Evolutionary conservation across 2,888 invertebrate species (phyloP), one percentile per base, ranked within the genome.

Genomic region (Pandemis heparana): DNA sequence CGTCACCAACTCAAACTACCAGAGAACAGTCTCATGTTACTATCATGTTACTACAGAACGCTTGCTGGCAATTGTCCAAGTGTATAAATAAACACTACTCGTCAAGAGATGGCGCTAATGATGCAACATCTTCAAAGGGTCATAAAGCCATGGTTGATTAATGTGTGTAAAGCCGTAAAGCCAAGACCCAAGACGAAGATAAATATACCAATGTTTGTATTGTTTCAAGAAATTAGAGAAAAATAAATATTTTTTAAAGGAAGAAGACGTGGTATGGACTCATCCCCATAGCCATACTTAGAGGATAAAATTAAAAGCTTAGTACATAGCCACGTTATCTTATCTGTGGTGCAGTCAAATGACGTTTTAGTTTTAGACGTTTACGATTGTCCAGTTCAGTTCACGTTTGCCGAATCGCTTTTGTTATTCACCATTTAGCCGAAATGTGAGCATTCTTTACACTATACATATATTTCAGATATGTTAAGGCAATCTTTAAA

Each of bases 401-500:
- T 72, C 66, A 71, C 66, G 56, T 62, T 67, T 46, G 61, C 67
- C 39, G 32, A 64, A 46, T 56, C 48, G 18, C 41, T 48, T 43
- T 63, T 56, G 68, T 69, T 64, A 18, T 59, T 41, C 41, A 60
- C 43, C 16, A 23, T 60, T 51, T 69, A 38, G 60, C 65, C 69
- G 74, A 85, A 89, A 92, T 91, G 91, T 89, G 81, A 89, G 82
- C 85, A 79, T 80, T 79, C 82, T 75, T 76, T 65, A 56, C 70
- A 48, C 14, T 39, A 75, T 76, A 32, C 73, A 81, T 76, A 79
- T 82, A 77, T 82, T 83, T 82, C 87, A 89, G 93, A 89, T 83
- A 94, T 94, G 94, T 90, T 92, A 91, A 92, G 89, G 81, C 91
- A 90, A 86, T 86, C 84, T 76, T 80, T 90, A 79, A 93, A 92